Conservation (phyloP, 2,888 invertebrate species). For the Ormyrus rosae region DNA sequence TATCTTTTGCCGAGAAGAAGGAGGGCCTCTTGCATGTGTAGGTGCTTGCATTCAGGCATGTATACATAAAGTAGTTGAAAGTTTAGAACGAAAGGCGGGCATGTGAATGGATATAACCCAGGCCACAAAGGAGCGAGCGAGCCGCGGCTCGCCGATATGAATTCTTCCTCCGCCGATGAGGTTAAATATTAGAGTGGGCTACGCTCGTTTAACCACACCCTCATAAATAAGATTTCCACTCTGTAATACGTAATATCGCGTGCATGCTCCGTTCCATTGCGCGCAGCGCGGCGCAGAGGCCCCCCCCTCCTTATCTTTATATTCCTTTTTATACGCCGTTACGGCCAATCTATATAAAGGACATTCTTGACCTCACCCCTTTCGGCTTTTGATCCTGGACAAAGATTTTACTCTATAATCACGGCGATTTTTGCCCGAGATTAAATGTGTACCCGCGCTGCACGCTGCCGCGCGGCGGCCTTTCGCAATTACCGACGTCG, state of each 20-base stretch:
- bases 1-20: neutral
- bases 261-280: constrained; percentile 58
- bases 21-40: neutral
- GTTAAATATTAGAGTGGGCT: constrained; percentile 70
- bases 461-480: too few species aligned
- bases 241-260: constrained; percentile 69
- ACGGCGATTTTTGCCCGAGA: constrained; percentile 20
- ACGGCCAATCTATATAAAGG: constrained; percentile 41
- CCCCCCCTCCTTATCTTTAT: constrained; percentile 41
- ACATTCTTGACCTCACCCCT: constrained; percentile 44
- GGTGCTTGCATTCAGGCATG: constrained; percentile 17
- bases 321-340: constrained; percentile 41
- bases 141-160: constrained; percentile 61
- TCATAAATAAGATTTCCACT: constrained; percentile 68
- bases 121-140: constrained; percentile 54
- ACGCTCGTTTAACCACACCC: constrained; percentile 48
- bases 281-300: neutral
- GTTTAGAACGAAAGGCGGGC: constrained; percentile 34
- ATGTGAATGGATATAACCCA: constrained; percentile 33
- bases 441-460: constrained; percentile 6
- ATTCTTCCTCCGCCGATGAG: constrained; percentile 71
- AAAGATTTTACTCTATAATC: constrained; percentile 40
- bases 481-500: too few species aligned
- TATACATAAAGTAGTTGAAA: constrained; percentile 46
- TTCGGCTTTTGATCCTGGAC: constrained; percentile 34